Base-by-base conservation (phyloP, 2,797 vertebrate species). In the Tadarida brasiliensis region DNA sequence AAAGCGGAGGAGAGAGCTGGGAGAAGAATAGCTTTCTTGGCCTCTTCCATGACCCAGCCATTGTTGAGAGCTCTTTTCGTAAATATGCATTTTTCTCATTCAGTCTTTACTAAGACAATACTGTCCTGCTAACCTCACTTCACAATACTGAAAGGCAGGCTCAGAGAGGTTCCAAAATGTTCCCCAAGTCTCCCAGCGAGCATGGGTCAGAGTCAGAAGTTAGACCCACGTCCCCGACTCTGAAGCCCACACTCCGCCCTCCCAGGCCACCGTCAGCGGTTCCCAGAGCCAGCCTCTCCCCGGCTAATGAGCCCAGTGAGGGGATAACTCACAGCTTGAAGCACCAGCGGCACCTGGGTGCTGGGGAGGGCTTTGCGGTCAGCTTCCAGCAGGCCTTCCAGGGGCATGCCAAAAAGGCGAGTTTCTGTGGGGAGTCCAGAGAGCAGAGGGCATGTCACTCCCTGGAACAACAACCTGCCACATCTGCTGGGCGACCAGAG, bases 391-490 rank as follows among this genome's bases (percentile, higher is more conserved):
- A 99, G 97, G 12, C 98, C 97, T 88, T 98, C 98, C 90, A 99
- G 98, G 10, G 99, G 98, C 87, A 99, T 99, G 0, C 99, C 99
- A 2, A 99, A 99, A 61, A 99, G 98, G 5, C 98, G 74, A 61
- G 99, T 99, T 95, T 99, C 99, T 99, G 95, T 16, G 90, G 97
- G 94, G 86, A 94, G 90, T 87, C n/a, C 73, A 61, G 9, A 65
- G 44, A 74, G 7, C 3, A 77, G 56, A 87, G 76, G 1, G 9
- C 7, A 11, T 73, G 71, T 95, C 51, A 65, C 39, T 11, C 28
- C 44, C 74, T 77, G 80, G 26, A 63, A 5, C 22, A 49, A 73
- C 49, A 5, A 19, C 35, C 8, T 26, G 15, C 11, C 51, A 26
- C 61, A 19, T 11, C 67, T 30, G 19, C 56, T 17, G 12, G n/a